A percentile compares a stretch with the other conserved stretches of the same genome.
phyloP scores from a whole-genome alignment of 1,140 invertebrate genomes.

The Chrysopa pallens region DNA sequence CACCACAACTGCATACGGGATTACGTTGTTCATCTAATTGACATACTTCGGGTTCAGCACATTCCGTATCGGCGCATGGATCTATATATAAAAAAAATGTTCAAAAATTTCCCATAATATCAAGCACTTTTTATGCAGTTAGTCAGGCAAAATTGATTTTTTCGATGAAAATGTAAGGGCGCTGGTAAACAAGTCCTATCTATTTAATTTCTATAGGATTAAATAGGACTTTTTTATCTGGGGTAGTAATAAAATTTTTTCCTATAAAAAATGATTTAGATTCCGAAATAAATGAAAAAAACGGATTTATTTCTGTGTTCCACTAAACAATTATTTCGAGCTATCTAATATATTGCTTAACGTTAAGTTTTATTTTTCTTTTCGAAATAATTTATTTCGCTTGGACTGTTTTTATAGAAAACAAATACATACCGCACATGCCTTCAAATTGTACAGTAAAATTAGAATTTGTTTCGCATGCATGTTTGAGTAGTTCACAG shows the following conservation, averaged over 20 bases:
- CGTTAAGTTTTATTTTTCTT: no score
- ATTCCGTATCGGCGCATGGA: slow-evolving; percentile 59
- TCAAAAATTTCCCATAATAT: slow-evolving; percentile 6
- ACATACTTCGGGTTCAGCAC: slow-evolving; percentile 65
- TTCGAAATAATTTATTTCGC: no score
- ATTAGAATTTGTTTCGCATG: slow-evolving; percentile 52
- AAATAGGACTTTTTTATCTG: no score
- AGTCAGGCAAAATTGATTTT: background rate
- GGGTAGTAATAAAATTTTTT: background rate
- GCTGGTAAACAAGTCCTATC: background rate
- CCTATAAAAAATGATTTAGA: no score
- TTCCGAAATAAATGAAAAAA: background rate
- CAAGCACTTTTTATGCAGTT: no score
- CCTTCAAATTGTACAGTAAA: slow-evolving; percentile 75
- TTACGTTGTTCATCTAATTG: slow-evolving; percentile 60
- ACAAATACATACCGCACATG: slow-evolving; percentile 68
- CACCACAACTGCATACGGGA: slow-evolving; percentile 61
- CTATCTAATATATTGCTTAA: no score
- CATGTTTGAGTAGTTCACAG: slow-evolving; percentile 63
- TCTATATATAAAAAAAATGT: slow-evolving; percentile 34
- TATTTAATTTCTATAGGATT: no score
- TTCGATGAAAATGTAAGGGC: background rate
- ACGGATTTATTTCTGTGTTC: no score
- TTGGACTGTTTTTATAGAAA: no score
- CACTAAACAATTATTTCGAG: no score